phyloP scores from a whole-genome alignment of 2,888 invertebrate genomes.

The Cataglyphis altisquamis region DNA sequence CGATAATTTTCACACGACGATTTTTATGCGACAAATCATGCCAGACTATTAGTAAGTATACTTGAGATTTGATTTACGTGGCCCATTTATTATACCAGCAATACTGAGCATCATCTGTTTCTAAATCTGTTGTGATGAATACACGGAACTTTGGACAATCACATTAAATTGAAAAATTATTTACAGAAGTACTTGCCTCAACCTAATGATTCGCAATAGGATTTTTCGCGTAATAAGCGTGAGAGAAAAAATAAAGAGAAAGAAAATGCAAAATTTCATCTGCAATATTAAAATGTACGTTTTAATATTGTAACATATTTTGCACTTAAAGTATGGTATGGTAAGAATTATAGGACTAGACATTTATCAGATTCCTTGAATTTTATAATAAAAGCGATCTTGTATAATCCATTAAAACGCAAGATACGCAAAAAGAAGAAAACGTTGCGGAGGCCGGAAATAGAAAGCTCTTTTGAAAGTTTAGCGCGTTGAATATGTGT shows the following conservation, averaged over 20 bases:
- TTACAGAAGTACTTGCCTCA: neutral
- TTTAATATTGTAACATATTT: neutral
- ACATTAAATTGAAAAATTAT: constrained; percentile 23
- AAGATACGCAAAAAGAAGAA: neutral
- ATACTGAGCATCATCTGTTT: neutral
- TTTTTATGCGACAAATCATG: constrained; percentile 35
- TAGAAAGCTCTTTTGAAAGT: neutral
- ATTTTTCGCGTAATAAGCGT: neutral
- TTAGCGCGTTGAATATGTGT: neutral
- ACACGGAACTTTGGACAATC: constrained; percentile 8
- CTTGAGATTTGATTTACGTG: constrained; percentile 42
- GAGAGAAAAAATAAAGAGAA: neutral
- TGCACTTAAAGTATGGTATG: neutral
- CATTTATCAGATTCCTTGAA: neutral
- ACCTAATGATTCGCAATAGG: neutral
- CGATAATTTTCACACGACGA: constrained; percentile 37
- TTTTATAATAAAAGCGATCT: neutral
- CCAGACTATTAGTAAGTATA: neutral
- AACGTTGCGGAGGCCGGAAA: neutral
- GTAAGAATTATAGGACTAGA: neutral
- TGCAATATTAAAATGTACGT: neutral
- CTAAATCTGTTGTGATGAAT: constrained; percentile 20
- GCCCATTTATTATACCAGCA: constrained; percentile 12
- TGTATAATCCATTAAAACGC: neutral
- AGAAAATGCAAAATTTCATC: neutral